Percentiles rank a stretch among this genome's conserved stretches.
Conservation (phyloP, 2,888 invertebrate species). For the Bruchidius siliquastri region DNA sequence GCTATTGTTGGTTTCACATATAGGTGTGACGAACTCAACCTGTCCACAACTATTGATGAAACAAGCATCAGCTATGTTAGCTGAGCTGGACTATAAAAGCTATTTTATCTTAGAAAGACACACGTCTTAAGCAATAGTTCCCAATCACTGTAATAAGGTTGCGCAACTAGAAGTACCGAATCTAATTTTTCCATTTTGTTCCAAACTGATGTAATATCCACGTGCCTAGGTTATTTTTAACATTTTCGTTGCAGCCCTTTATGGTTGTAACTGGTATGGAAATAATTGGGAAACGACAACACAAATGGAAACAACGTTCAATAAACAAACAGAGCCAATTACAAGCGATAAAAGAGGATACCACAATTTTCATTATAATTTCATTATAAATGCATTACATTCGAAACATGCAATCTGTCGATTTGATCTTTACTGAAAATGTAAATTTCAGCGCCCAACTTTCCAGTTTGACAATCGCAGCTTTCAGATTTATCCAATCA, state of each 20-base stretch:
- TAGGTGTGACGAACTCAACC: too few species aligned
- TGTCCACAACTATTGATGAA: too few species aligned
- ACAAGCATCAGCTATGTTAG: too few species aligned
- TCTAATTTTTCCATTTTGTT: neutral
- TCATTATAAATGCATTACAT: constrained; percentile 47
- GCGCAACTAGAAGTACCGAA: neutral
- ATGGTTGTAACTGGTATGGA: neutral
- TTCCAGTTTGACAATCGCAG: neutral
- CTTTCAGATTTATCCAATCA: neutral
- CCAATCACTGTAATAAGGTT: too few species aligned
- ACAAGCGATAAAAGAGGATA: constrained; percentile 30
- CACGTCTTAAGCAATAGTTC: too few species aligned
- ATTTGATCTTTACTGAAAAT: constrained; percentile 39
- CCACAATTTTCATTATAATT: constrained; percentile 39
- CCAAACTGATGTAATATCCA: neutral
- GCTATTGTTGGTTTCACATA: too few species aligned
- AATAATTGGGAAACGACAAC: neutral
- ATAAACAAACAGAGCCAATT: constrained; percentile 34
- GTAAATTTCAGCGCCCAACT: constrained; percentile 19
- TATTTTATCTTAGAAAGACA: too few species aligned
- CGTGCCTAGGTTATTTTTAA: neutral
- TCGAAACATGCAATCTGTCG: constrained; percentile 42
- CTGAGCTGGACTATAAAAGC: too few species aligned
- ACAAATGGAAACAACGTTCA: constrained; percentile 20
- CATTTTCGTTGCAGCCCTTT: neutral